Evolutionary conservation across 1,140 invertebrate species (phyloP).

Genomic region (Luehdorfia chinensis): DNA sequence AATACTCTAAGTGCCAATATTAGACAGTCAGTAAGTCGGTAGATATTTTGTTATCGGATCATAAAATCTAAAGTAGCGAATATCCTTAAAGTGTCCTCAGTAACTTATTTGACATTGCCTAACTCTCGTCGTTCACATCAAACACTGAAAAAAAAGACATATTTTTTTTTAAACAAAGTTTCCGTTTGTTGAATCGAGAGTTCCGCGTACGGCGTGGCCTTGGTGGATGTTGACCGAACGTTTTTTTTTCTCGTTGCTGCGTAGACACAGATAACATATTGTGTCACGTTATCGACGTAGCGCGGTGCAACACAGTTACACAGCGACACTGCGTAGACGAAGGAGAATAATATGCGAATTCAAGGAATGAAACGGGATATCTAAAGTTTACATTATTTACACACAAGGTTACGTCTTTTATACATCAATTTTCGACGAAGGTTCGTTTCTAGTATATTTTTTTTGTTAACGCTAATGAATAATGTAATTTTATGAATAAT

Average conservation of each 20-base stretch:
- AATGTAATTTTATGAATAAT: no score
- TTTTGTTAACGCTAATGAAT: neutral
- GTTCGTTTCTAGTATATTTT: neutral
- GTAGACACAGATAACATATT: conserved; percentile 58
- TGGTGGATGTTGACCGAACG: conserved; percentile 54
- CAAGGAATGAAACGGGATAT: conserved; percentile 8
- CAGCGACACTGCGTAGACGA: conserved; percentile 4
- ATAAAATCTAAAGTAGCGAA: conserved; percentile 37
- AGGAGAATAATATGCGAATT: conserved; percentile 7
- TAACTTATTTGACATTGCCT: conserved; percentile 64
- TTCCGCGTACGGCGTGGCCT: conserved; percentile 59
- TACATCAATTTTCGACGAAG: neutral
- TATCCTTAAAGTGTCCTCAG: conserved; percentile 50
- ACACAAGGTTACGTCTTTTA: neutral
- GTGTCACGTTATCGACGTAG: conserved; percentile 45
- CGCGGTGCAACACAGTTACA: neutral
- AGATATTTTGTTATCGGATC: conserved; percentile 36
- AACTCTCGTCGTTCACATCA: conserved; percentile 32
- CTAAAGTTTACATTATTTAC: conserved; percentile 3
- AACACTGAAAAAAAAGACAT: conserved; percentile 30
- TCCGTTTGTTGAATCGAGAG: conserved; percentile 42
- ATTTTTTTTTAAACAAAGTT: conserved; percentile 35
- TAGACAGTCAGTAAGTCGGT: conserved; percentile 11
- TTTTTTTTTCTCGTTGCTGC: conserved; percentile 43
- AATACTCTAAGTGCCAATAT: conserved; percentile 4